These are phyloP conservation scores for Monoplex corrugatus DNA, from an alignment of 2,888 invertebrate species.

Conservation along the genomic window DNA sequence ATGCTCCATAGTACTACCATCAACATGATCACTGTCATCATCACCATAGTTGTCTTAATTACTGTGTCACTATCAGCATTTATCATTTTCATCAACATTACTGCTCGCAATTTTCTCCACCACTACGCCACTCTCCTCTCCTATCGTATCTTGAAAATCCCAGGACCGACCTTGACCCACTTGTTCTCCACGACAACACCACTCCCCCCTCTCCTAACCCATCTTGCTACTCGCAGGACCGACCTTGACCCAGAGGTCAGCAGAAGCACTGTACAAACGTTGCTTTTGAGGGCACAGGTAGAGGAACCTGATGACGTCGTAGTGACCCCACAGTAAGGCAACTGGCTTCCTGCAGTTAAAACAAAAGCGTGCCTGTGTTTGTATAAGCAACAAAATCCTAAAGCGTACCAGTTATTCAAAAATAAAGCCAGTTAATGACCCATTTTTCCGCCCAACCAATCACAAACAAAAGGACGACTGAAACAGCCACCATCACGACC, in stretches of 20 bases:
- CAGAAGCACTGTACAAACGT: slow-evolving; percentile 81
- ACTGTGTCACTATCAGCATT: background rate
- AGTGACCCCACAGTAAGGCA: slow-evolving; percentile 80
- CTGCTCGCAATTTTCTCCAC: too few relatives aligned
- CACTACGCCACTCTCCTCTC: background rate
- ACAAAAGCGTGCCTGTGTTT: too few relatives aligned
- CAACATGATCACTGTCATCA: background rate
- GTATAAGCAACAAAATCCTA: background rate
- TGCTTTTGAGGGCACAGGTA: slow-evolving; percentile 80
- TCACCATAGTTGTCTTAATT: background rate
- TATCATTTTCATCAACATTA: background rate
- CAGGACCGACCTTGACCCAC: background rate
- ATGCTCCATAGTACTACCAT: background rate
- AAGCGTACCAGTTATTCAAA: background rate
- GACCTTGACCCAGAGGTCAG: slow-evolving; percentile 81
- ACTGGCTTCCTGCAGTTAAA: slow-evolving; percentile 76
- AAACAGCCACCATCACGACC: background rate
- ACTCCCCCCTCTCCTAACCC: background rate
- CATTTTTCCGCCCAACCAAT: background rate
- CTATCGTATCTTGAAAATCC: background rate
- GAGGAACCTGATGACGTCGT: slow-evolving; percentile 80
- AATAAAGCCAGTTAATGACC: background rate
- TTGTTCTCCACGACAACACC: too few relatives aligned
- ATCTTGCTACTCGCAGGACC: background rate
- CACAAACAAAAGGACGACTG: background rate